phyloP scores from a whole-genome alignment of 2,113 vertebrate genomes.

The Nyctibius bracteatus region DNA sequence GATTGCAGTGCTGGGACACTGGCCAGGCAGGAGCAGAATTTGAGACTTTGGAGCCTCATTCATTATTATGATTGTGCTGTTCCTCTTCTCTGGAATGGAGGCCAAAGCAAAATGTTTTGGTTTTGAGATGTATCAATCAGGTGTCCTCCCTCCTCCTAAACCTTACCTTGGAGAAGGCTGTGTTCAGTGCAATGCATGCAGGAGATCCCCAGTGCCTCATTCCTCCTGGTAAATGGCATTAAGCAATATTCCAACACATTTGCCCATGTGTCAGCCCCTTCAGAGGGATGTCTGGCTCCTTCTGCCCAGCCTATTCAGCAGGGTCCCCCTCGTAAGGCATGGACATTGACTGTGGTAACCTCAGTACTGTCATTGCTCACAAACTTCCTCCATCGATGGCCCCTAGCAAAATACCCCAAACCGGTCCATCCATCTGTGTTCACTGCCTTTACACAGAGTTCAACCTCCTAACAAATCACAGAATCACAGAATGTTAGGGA shows the following conservation, averaged over 20 bases:
- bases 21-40: not conserved
- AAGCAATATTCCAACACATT: not conserved
- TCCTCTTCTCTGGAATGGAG: not conserved
- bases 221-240: not conserved
- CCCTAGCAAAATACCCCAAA: not conserved
- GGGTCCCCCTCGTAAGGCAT: not conserved
- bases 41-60: not conserved
- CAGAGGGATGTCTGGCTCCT: not conserved
- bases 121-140: not conserved
- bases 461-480: not conserved
- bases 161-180: not conserved
- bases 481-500: too few species aligned
- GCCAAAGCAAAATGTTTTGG: not conserved
- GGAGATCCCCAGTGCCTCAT: accelerated
- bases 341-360: not conserved
- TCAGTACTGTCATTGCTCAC: not conserved
- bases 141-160: not conserved
- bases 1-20: not conserved
- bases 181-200: accelerated
- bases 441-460: not conserved
- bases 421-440: not conserved
- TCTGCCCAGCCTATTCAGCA: not conserved
- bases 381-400: not conserved
- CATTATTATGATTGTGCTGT: not conserved
- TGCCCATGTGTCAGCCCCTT: not conserved